Evolutionary conservation across 2,888 invertebrate genomes (phyloP), one percentile per base, ranked within the genome.

Genomic region (Pyrocoelia pectoralis): DNA sequence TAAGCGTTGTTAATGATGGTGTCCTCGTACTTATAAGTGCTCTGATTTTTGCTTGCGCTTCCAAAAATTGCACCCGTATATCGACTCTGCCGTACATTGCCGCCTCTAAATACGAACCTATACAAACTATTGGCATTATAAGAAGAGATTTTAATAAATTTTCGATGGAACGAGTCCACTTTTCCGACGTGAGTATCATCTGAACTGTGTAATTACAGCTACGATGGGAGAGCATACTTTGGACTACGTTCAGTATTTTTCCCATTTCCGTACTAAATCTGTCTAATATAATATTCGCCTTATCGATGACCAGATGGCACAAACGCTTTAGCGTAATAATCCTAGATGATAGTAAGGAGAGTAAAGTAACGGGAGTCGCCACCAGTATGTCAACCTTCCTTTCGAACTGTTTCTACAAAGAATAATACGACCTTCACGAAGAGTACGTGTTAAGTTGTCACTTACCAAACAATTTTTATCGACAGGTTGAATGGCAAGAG

Each of bases 91-190:
- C 89, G 79, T 90, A 93, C 10, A 92, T 80, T 0, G 91, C 87
- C 49, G 91, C 91, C 80, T 94, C 93, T 69, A 91, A 84, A 70
- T 87, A 88, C 15, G 91, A 89, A 0, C 88, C 87, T 57, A 94
- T 89, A 58, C 89, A 87, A 2, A 93, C 80, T 0, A 89, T 81
- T 0, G 91, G 87, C 8, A 67, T 58, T 72, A 87, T 84, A 0
- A 84, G 81, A 12, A 88, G 83, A 46, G 81, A 82, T 40, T 81
- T 82, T 0, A 85, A 82, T 18, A 92, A 82, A 0, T 83, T 79
- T 49, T 85, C 82, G 71, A 93, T 80, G 9, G 83, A 77, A 12
- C 81, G 74, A 28, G 87, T 88, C 92, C 93, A 94, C 50, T 85
- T 81, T 54, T 87, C 83, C 0, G 89, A 86, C 1, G 86, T 84